phyloP scores from a whole-genome alignment of 2,113 vertebrate genomes.

The Fregetta grallaria region DNA sequence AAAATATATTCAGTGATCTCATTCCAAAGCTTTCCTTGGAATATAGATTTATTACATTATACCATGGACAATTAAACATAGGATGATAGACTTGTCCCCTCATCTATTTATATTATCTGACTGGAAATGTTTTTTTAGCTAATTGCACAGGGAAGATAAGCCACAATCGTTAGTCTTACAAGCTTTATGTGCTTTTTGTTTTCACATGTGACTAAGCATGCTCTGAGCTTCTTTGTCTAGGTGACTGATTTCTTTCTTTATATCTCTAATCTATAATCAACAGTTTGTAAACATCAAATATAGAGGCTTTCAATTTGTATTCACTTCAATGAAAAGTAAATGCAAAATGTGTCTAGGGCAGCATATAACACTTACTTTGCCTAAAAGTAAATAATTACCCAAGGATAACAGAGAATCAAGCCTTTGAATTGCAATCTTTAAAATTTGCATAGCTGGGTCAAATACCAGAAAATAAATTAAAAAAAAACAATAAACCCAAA shows the following conservation, averaged over 20 bases:
- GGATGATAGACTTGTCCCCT: not conserved
- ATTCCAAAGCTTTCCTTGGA: not conserved
- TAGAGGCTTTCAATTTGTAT: not conserved
- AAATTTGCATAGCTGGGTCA: not conserved
- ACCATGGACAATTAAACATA: slow-evolving; percentile 15
- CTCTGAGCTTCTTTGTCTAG: not conserved
- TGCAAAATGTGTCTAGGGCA: not conserved
- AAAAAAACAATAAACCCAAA: not conserved
- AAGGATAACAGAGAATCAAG: not conserved
- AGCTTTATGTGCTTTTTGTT: not conserved
- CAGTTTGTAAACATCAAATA: not conserved
- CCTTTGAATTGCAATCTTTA: not conserved
- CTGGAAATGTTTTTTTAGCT: slow-evolving; percentile 22
- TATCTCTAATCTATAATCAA: not conserved
- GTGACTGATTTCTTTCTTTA: not conserved
- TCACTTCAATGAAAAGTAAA: not conserved
- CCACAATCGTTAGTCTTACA: not conserved
- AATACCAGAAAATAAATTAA: not conserved
- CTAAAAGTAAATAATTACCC: not conserved
- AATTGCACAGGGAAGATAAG: not conserved
- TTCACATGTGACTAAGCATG: not conserved
- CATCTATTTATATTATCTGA: slow-evolving; percentile 14
- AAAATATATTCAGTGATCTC: not conserved
- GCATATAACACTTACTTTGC: not conserved
- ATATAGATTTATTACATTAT: slow-evolving; percentile 37